Conservation (phyloP, 2,113 vertebrate species). For the Steatornis caripensis region DNA sequence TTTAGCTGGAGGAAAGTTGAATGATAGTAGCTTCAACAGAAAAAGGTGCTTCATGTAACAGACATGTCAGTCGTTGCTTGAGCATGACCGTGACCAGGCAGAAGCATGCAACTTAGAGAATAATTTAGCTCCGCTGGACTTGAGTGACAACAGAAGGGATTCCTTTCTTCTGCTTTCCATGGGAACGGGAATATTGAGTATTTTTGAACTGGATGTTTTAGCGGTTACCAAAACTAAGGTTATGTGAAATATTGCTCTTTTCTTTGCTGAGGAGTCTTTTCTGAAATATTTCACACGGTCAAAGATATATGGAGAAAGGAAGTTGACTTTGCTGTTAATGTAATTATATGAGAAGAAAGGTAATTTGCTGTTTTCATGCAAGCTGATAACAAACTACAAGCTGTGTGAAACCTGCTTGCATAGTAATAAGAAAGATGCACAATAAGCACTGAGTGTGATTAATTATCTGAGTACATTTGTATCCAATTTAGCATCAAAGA, state of each 20-base stretch:
- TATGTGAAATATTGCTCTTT: neutral
- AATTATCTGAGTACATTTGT: slow-evolving; percentile 57
- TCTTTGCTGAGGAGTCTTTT: neutral
- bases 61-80: neutral
- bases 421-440: slow-evolving; percentile 45
- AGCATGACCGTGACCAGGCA: neutral
- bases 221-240: no score
- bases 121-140: neutral
- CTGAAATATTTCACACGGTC: neutral
- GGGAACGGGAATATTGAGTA: neutral
- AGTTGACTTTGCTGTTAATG: slow-evolving; percentile 5
- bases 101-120: neutral
- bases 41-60: neutral
- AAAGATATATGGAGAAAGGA: neutral
- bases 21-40: neutral
- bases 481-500: slow-evolving; percentile 39
- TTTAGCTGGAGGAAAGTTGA: neutral
- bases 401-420: slow-evolving; percentile 39
- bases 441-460: slow-evolving; percentile 50
- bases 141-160: neutral
- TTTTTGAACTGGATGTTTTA: no score
- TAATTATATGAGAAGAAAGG: slow-evolving; percentile 41
- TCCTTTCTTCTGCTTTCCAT: neutral
- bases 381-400: slow-evolving; percentile 47
- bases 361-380: slow-evolving; percentile 53